Evolutionary conservation across 92 coral and sea anemone species (phyloP).

Genomic region (Blastomussa wellsi): DNA sequence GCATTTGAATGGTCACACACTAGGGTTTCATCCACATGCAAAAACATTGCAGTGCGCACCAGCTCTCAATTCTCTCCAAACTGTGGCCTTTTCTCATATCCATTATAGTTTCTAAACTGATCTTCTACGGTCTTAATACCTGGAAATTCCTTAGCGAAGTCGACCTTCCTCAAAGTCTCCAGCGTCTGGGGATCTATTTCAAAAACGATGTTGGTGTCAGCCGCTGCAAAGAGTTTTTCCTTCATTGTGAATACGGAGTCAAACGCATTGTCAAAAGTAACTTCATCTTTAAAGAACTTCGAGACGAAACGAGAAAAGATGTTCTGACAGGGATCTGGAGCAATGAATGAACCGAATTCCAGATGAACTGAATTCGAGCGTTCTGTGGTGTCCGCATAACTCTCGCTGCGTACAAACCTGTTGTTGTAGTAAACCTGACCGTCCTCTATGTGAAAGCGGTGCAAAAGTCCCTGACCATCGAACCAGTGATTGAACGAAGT

Average conservation of each 20-base stretch:
- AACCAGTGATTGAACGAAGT: constrained; percentile 77
- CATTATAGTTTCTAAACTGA: no score
- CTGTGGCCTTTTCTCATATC: no score
- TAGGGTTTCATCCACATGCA: no score
- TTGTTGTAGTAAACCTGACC: constrained; percentile 72
- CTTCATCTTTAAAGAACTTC: constrained; percentile 43
- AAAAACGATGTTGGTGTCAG: constrained; percentile 65
- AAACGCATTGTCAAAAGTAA: constrained; percentile 57
- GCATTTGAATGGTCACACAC: no score
- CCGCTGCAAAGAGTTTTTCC: constrained; percentile 67
- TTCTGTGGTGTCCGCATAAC: constrained; percentile 56
- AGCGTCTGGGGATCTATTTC: constrained; percentile 71
- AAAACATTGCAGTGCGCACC: no score
- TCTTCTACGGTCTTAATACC: constrained; percentile 36
- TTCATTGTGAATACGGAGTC: constrained; percentile 67
- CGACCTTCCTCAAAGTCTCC: constrained; percentile 54
- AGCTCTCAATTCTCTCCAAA: no score
- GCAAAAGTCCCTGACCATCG: constrained; percentile 84
- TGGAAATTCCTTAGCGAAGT: constrained; percentile 61
- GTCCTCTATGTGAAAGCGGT: constrained; percentile 75
- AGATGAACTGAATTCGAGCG: constrained; percentile 46
- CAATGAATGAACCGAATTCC: constrained; percentile 62
- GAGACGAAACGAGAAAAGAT: constrained; percentile 81
- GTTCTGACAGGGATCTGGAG: constrained; percentile 89
- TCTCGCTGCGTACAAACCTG: constrained; percentile 78